Evolutionary conservation across 1,140 invertebrate species (phyloP).

Genomic region (Philotrypesis tridentata): DNA sequence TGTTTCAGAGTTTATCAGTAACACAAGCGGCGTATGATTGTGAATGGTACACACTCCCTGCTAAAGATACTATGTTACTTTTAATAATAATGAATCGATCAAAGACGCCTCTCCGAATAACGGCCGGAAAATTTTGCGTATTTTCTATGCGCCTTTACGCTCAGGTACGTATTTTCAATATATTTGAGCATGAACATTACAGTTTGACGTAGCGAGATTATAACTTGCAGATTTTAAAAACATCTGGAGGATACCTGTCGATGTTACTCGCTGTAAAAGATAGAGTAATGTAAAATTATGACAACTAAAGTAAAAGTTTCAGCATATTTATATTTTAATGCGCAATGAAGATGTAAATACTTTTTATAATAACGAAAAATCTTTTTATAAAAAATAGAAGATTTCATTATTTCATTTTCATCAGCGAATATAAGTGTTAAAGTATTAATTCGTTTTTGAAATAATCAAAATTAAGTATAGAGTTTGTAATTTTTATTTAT

Average conservation of each 20-base stretch:
- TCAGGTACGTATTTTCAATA: not conserved
- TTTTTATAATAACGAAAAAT: too few relatives aligned
- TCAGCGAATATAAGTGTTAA: too few relatives aligned
- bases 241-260: conserved; percentile 56
- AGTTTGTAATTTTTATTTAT: too few relatives aligned
- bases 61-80: not conserved
- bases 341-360: too few relatives aligned
- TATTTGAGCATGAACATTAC: not conserved
- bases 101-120: not conserved
- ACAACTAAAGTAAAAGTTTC: not conserved
- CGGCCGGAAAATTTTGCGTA: conserved; percentile 14
- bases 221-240: conserved; percentile 55
- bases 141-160: conserved; percentile 17
- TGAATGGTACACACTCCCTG: conserved; percentile 20
- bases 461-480: too few relatives aligned
- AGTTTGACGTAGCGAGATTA: conserved; percentile 29
- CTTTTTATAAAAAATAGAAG: too few relatives aligned
- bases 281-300: not conserved
- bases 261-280: conserved; percentile 49
- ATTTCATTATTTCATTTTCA: too few relatives aligned
- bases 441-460: too few relatives aligned
- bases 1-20: not conserved
- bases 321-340: not conserved
- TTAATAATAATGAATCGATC: conserved; percentile 8
- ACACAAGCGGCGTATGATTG: not conserved